Evolutionary conservation across 2,797 vertebrate species (phyloP).

Genomic region (Sebastes hubbsi): DNA sequence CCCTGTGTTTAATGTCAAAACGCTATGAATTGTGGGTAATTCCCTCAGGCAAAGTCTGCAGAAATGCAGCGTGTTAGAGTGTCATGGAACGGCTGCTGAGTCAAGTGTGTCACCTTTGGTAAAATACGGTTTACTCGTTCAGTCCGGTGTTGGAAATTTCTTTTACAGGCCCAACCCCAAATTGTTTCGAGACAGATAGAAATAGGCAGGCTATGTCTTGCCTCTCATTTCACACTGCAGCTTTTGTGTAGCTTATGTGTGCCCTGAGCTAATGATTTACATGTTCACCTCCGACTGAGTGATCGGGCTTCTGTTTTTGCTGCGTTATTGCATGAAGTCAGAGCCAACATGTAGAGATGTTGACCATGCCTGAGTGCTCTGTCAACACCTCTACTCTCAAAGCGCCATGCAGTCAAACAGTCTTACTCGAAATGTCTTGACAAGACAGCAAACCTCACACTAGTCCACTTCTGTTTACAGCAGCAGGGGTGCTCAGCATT

Average conservation of each 20-base stretch:
- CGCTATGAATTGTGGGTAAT: no score
- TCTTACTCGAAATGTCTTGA: background rate
- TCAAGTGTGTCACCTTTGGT: background rate
- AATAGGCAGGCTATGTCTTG: background rate
- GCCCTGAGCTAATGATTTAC: background rate
- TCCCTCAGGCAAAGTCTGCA: no score
- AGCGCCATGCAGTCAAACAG: background rate
- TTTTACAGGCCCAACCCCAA: background rate
- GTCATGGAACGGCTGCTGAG: background rate
- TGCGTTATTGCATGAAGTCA: background rate
- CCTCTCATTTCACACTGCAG: background rate
- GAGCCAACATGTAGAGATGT: background rate
- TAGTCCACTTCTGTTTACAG: background rate
- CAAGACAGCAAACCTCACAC: background rate
- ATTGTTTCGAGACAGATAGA: background rate
- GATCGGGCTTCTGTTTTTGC: background rate
- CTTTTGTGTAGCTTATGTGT: background rate
- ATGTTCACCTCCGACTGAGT: background rate
- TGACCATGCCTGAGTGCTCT: background rate
- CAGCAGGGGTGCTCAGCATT: no score
- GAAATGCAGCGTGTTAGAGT: no score
- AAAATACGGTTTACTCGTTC: background rate
- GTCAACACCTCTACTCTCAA: background rate
- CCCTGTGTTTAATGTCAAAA: no score
- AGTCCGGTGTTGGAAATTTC: background rate